Conservation (phyloP, 2,888 invertebrate species). For the Acleris emargana region DNA sequence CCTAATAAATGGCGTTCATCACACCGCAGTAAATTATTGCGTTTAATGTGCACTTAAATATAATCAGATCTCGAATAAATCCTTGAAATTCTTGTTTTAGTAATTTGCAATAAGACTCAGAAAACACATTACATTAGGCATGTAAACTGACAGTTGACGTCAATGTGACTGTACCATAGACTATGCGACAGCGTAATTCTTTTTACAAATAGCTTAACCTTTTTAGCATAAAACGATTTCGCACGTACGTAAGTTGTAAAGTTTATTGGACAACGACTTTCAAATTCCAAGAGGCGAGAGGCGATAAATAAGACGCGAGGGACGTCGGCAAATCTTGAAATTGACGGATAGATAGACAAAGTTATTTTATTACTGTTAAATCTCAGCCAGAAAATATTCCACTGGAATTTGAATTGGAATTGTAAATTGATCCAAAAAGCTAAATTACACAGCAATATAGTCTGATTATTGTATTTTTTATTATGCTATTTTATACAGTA, state of each 20-base stretch:
- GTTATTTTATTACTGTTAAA: too few relatives aligned
- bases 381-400: too few relatives aligned
- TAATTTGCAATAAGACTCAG: neutral
- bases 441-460: too few relatives aligned
- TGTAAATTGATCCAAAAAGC: too few relatives aligned
- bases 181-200: neutral
- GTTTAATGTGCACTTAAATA: conserved; percentile 14
- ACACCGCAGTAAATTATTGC: conserved; percentile 4
- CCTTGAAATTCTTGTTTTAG: neutral
- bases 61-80: neutral
- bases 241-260: conserved; percentile 1
- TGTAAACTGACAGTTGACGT: conserved; percentile 12
- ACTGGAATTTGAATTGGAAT: too few relatives aligned
- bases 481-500: too few relatives aligned
- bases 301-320: conserved; percentile 4
- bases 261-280: conserved; percentile 16
- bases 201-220: conserved; percentile 13
- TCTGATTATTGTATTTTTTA: too few relatives aligned
- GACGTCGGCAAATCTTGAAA: conserved; percentile 9
- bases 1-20: conserved; percentile 21
- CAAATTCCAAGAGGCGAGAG: conserved; percentile 6
- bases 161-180: conserved; percentile 16
- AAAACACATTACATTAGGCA: neutral
- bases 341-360: too few relatives aligned
- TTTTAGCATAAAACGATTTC: conserved; percentile 15